These are phyloP conservation scores for Chaenogobius annularis DNA, from an alignment of 2,113 vertebrate species.

Conservation along the genomic window DNA sequence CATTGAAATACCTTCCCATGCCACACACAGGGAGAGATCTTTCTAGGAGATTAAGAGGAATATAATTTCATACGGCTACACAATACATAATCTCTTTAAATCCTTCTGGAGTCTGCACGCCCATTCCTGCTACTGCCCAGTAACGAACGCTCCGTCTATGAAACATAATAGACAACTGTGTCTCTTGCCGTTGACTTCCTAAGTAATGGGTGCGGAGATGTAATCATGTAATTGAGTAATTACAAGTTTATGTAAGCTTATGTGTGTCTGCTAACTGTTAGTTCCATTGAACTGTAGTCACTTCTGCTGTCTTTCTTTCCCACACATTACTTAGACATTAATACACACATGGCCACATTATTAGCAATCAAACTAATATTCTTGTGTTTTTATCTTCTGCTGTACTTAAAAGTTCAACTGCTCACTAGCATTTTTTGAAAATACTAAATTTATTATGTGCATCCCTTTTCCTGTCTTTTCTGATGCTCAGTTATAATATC, in stretches of 20 bases:
- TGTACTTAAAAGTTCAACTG: neutral
- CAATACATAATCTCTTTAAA: slow-evolving; percentile 63
- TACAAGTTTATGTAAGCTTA: slow-evolving; percentile 10
- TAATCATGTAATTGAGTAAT: slow-evolving; percentile 39
- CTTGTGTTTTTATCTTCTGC: neutral
- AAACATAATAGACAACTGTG: neutral
- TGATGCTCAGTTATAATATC: neutral
- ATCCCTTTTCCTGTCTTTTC: neutral
- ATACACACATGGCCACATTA: neutral
- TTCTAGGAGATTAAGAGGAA: slow-evolving; percentile 59
- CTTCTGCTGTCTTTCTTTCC: slow-evolving; percentile 27
- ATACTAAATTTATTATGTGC: neutral
- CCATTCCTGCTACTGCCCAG: slow-evolving; percentile 34
- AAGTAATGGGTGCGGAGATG: slow-evolving; percentile 21
- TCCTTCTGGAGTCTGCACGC: slow-evolving; percentile 42
- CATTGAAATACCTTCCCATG: slow-evolving; percentile 30
- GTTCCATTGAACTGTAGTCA: slow-evolving; percentile 3
- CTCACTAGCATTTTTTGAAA: too few species aligned
- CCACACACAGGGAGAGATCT: slow-evolving; percentile 53
- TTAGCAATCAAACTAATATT: neutral
- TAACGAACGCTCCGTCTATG: slow-evolving; percentile 15
- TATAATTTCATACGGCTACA: slow-evolving; percentile 56
- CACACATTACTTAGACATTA: neutral
- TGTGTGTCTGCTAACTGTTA: neutral
- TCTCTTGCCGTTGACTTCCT: slow-evolving; percentile 25